Conservation (phyloP, 2,113 vertebrate species). For the Sylvia atricapilla region DNA sequence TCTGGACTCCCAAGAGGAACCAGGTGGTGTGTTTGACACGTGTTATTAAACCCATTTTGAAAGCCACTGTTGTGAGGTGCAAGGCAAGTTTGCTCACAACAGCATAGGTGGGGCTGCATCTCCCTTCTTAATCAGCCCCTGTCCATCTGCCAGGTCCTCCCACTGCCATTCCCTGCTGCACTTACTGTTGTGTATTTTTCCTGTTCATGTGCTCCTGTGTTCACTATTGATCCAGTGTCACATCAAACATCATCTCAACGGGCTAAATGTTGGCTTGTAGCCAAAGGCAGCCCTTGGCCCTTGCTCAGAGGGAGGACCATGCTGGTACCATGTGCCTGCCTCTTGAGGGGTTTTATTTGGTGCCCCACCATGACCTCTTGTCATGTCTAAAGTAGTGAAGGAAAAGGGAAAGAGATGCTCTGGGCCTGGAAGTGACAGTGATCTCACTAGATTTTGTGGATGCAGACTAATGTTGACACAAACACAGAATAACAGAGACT, state of each 20-base stretch:
- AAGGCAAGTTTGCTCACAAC: not conserved
- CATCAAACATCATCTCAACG: not conserved
- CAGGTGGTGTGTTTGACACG: not conserved
- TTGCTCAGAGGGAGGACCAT: fast-evolving
- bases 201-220: not conserved
- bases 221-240: not conserved
- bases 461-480: not conserved
- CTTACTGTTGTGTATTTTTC: not conserved
- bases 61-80: not conserved
- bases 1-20: no score
- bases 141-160: not conserved
- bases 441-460: not conserved
- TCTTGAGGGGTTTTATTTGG: not conserved
- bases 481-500: not conserved
- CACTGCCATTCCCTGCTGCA: not conserved
- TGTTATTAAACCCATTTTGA: not conserved
- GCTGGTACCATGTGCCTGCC: not conserved
- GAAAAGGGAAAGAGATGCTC: not conserved
- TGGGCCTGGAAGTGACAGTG: not conserved
- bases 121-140: not conserved
- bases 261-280: not conserved
- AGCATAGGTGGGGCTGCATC: conserved; percentile 1
- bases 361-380: not conserved
- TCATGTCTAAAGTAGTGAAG: not conserved
- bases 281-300: not conserved